These are phyloP conservation scores for Machimus rusticus DNA, from an alignment of 2,888 invertebrate species.

Conservation along the genomic window DNA sequence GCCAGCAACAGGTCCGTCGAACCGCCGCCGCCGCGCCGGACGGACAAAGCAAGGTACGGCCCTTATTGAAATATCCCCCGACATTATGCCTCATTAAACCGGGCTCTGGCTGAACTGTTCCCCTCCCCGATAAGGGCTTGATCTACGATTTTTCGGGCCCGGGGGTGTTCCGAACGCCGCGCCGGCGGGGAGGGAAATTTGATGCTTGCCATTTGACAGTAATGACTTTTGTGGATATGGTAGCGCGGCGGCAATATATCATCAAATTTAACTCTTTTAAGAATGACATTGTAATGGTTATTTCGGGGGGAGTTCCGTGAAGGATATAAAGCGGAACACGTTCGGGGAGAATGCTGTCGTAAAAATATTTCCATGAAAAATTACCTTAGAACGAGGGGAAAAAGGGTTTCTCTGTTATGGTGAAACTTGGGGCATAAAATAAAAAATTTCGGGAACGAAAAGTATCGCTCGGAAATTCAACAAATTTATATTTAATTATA, in stretches of 20 bases:
- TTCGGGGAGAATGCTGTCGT: background rate
- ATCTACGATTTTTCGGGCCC: background rate
- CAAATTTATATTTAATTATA: background rate
- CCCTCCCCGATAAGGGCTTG: background rate
- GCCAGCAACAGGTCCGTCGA: background rate
- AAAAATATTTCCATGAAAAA: background rate
- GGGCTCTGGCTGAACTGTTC: background rate
- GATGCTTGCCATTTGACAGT: background rate
- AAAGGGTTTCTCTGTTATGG: background rate
- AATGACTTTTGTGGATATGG: constrained; percentile 12
- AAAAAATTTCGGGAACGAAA: background rate
- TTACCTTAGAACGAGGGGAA: background rate
- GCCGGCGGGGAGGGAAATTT: background rate
- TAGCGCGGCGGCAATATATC: background rate
- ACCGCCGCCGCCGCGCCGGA: background rate
- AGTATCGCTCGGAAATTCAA: background rate
- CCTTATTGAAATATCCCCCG: background rate
- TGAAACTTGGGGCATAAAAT: background rate
- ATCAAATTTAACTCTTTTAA: constrained; percentile 11
- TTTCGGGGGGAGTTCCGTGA: background rate
- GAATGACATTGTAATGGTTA: constrained; percentile 12
- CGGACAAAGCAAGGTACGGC: background rate
- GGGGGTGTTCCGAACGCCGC: background rate
- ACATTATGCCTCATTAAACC: background rate
- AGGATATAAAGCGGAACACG: background rate